phyloP scores from a whole-genome alignment of 2,797 vertebrate species.

The Potorous gilbertii region DNA sequence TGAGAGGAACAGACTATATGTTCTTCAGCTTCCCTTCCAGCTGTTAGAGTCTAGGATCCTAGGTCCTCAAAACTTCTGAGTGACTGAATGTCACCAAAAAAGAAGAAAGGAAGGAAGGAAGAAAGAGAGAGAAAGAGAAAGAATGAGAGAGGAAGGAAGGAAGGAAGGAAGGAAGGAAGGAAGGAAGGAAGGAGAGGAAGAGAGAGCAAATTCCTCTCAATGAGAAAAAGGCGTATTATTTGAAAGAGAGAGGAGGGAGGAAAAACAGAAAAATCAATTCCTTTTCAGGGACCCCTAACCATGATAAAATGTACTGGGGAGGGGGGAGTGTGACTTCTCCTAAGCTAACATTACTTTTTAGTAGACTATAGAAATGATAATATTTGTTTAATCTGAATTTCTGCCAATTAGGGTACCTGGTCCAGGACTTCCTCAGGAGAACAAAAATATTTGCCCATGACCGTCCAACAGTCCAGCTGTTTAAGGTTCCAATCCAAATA shows the following conservation, averaged over 20 bases:
- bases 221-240: neutral
- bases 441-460: conserved; percentile 80
- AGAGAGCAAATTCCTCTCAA: neutral
- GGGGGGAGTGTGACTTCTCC: conserved; percentile 23
- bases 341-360: conserved; percentile 63
- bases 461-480: conserved; percentile 64
- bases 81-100: neutral
- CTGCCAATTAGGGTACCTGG: conserved; percentile 73
- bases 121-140: no score
- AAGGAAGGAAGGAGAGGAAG: no score
- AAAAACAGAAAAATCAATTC: neutral
- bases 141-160: no score
- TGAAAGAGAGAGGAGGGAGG: neutral
- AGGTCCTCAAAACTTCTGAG: neutral
- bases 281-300: conserved; percentile 42
- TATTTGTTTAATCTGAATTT: conserved; percentile 79
- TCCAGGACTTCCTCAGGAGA: conserved; percentile 77
- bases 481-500: conserved; percentile 79
- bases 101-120: no score
- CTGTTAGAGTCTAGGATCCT: neutral
- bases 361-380: conserved; percentile 76
- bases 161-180: no score
- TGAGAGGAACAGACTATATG: neutral
- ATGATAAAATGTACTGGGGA: conserved; percentile 44
- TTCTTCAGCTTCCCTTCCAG: neutral